Evolutionary conservation across 37 sponge, comb jelly and placozoan species (phyloP).

Genomic region (Bolinopsis microptera): DNA sequence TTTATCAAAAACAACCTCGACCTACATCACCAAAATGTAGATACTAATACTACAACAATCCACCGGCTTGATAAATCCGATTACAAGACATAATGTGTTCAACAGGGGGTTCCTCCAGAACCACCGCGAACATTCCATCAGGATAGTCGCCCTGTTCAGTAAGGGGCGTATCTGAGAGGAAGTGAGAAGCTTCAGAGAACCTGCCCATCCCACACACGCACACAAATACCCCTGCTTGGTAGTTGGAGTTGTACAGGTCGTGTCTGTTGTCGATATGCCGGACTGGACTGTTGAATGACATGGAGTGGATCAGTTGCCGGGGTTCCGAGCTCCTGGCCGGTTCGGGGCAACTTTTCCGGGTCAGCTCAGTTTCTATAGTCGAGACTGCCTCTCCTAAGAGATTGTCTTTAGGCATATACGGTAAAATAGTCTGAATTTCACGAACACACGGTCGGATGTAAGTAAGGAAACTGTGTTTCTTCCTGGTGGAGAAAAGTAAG

Average conservation of each 20-base stretch:
- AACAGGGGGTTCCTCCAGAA: slow-evolving; percentile 34
- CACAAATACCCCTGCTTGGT: slow-evolving; percentile 13
- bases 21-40: no score
- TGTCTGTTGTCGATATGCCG: neutral
- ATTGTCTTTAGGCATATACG: neutral
- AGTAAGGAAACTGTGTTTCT: neutral
- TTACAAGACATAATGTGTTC: neutral
- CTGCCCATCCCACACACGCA: slow-evolving; percentile 52
- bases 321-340: neutral
- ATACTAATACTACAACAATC: neutral
- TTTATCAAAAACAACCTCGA: no score
- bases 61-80: neutral
- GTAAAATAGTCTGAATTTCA: neutral
- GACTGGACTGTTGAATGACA: neutral
- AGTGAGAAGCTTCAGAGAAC: slow-evolving; percentile 14
- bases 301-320: neutral
- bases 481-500: slow-evolving; percentile 19
- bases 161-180: slow-evolving; percentile 13
- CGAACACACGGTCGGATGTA: slow-evolving; percentile 35
- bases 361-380: neutral
- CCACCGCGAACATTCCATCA: slow-evolving; percentile 38
- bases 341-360: neutral
- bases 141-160: neutral
- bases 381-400: neutral
- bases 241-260: slow-evolving; percentile 27